These are phyloP conservation scores for Ibidorhyncha struthersii DNA, from an alignment of 2,113 vertebrate species.

Conservation along the genomic window DNA sequence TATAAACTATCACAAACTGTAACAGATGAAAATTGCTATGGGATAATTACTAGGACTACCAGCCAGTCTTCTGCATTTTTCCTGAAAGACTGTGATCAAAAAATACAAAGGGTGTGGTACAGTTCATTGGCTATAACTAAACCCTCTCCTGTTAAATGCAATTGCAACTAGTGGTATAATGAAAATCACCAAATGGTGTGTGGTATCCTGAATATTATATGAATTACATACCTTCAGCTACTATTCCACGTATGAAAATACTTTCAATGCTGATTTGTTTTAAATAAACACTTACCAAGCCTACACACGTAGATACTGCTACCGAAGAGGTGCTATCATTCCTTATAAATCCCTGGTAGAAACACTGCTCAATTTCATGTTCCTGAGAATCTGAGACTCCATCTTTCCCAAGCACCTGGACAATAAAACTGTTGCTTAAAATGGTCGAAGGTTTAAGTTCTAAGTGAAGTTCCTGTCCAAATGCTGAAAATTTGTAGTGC, in stretches of 20 bases:
- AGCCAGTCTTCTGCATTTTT: neutral
- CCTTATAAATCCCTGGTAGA: conserved; percentile 96
- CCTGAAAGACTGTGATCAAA: neutral
- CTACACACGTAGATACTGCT: conserved; percentile 91
- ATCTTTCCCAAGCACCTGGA: conserved; percentile 85
- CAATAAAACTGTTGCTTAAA: conserved; percentile 85
- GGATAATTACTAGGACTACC: neutral
- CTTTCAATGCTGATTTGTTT: neutral
- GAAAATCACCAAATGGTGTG: neutral
- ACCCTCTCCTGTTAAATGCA: neutral
- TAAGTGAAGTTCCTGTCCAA: conserved; percentile 91
- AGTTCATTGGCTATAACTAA: neutral
- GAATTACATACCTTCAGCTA: neutral
- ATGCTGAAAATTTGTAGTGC: conserved; percentile 92
- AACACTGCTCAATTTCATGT: conserved; percentile 78
- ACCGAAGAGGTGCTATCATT: conserved; percentile 87
- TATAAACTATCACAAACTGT: neutral
- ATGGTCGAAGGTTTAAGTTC: conserved; percentile 87
- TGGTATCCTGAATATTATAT: neutral
- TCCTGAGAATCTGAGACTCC: conserved; percentile 78
- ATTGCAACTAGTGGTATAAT: neutral
- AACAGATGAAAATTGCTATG: neutral
- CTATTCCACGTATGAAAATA: neutral
- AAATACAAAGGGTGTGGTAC: neutral
- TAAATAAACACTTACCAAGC: conserved; percentile 86